Evolutionary conservation across 1,140 invertebrate species (phyloP).

Genomic region (Penaeus vannamei): DNA sequence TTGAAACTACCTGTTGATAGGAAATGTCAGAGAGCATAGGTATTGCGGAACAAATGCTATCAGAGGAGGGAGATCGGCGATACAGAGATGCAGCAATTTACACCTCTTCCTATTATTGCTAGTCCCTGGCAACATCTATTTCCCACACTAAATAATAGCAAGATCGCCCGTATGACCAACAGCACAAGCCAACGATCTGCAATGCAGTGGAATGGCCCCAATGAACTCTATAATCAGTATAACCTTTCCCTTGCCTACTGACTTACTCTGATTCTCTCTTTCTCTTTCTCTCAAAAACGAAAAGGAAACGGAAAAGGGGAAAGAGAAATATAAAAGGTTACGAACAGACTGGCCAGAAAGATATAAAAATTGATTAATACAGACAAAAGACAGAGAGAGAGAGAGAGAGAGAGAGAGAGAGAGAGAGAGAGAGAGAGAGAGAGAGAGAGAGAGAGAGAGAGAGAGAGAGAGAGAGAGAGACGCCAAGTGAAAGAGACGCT

Average conservation of each 20-base stretch:
- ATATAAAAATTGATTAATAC: background rate
- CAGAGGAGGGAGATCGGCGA: too few species aligned
- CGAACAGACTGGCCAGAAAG: background rate
- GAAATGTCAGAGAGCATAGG: too few species aligned
- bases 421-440: conserved; percentile 19
- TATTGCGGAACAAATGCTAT: too few species aligned
- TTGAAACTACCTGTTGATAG: too few species aligned
- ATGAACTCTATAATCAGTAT: too few species aligned
- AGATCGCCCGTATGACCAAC: too few species aligned
- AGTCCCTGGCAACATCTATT: too few species aligned
- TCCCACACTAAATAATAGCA: too few species aligned
- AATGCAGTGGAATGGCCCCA: too few species aligned
- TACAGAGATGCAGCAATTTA: too few species aligned
- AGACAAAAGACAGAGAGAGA: conserved; percentile 27
- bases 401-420: conserved; percentile 50
- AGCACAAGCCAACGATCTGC: too few species aligned
- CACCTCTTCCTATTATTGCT: too few species aligned
- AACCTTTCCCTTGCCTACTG: background rate
- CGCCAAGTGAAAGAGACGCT: background rate
- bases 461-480: background rate
- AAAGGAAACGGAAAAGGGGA: background rate
- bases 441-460: conserved; percentile 9
- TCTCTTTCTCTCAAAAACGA: conserved; percentile 9
- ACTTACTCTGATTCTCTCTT: background rate
- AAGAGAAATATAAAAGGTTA: background rate